Conservation (phyloP, 2,797 vertebrate species). For the Pseudochromis fuscus region DNA sequence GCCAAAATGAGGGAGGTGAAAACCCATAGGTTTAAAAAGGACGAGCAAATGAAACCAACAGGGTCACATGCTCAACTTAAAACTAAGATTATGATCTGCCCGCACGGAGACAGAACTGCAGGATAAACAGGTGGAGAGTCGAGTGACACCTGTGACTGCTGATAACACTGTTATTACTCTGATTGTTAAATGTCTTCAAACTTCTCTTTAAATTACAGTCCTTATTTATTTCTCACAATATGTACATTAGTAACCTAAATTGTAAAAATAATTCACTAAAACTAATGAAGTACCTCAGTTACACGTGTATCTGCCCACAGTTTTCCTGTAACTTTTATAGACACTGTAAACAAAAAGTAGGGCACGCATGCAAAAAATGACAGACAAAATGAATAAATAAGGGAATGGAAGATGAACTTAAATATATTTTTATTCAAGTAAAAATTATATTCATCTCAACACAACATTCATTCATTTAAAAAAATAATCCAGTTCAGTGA, state of each 20-base stretch:
- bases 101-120: constrained; percentile 7
- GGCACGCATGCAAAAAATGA: constrained; percentile 71
- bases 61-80: constrained; percentile 72
- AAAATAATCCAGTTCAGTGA: constrained; percentile 69
- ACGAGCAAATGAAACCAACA: constrained; percentile 62
- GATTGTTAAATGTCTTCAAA: background rate
- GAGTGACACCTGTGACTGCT: background rate
- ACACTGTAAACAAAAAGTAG: constrained; percentile 44
- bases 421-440: constrained; percentile 83
- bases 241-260: background rate
- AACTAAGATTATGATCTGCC: constrained; percentile 24
- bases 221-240: no score
- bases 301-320: background rate
- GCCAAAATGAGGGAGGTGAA: constrained; percentile 74
- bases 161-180: background rate
- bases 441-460: constrained; percentile 74
- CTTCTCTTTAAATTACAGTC: background rate
- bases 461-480: constrained; percentile 70
- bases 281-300: background rate
- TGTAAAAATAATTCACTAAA: constrained; percentile 1
- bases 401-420: constrained; percentile 75
- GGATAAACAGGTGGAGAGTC: constrained; percentile 1
- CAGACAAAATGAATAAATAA: constrained; percentile 76
- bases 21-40: constrained; percentile 61
- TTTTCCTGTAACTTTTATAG: background rate